Evolutionary conservation across 2,113 vertebrate species (phyloP), one percentile per base, ranked within the genome.

Genomic region (Coreoperca whiteheadi): DNA sequence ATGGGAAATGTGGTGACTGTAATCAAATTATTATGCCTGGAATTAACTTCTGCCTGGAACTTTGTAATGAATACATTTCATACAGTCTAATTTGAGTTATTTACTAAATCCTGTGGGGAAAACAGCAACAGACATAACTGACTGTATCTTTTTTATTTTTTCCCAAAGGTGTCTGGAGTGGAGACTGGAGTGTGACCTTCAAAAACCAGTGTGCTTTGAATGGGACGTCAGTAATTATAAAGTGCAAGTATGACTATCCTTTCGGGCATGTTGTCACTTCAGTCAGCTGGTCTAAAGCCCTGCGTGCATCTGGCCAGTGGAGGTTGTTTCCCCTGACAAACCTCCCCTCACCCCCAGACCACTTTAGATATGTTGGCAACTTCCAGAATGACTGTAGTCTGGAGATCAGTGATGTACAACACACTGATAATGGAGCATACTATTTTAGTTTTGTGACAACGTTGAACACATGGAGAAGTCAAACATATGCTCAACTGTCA

Each of bases 201-300:
- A 1, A 14, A 12, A 21, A 41, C 4, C 83, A 81, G 37, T 94
- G 93, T 81, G 88, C 83, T 77, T 10, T 92, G 4, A 89, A 18
- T 70, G 90, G 92, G 34, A 14, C 82, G 30, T 85, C 88, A 25
- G 53, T 85, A 0, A 18, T 81, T n/a, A 73, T 94, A 2, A n/a
- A 50, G 5, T 94, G 93, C 77, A 0, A 46, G 20, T 94, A 92
- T 21, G 32, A 79, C 20, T 91, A 93, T 65, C 85, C 91, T 8
- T 1, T 0, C 0, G 2, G 0, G 37, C 11, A 83, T 1, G 0
- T 2, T 3, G 81, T 93, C 23, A 81, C 7, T 9, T 6, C 5
- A 0, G 25, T 43, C 8, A 0, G 0, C 0, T 93, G 92, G 93
- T 87, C 0, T 4, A 89, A 76, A 89, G 0, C 0, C 5, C 1